These are phyloP conservation scores for Eublepharis macularius DNA, from an alignment of 2,113 vertebrate species.

Conservation along the genomic window DNA sequence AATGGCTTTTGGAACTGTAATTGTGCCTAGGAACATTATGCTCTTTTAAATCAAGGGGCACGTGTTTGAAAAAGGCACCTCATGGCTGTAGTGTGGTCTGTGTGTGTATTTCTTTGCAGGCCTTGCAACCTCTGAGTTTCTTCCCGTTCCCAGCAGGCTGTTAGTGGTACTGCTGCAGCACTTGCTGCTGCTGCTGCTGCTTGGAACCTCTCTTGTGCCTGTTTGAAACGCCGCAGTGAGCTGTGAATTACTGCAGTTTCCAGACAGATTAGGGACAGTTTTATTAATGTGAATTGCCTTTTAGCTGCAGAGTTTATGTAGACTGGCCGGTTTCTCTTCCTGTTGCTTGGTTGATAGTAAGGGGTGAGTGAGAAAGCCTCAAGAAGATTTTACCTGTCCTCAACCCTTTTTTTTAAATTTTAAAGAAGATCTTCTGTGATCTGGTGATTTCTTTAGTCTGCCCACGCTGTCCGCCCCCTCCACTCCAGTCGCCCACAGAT, in stretches of 20 bases:
- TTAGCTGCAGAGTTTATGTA: rapidly evolving
- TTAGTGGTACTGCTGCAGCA: not conserved
- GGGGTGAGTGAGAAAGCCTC: not conserved
- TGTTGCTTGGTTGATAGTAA: not conserved
- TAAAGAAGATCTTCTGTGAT: not conserved
- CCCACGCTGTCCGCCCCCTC: not conserved
- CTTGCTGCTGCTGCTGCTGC: slow-evolving; percentile 10
- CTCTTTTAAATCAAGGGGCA: not conserved
- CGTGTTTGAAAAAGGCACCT: not conserved
- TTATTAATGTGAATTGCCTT: not conserved
- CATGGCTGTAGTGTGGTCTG: not conserved
- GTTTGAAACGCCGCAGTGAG: not conserved
- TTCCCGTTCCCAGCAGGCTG: slow-evolving; percentile 11
- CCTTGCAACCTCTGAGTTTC: not conserved
- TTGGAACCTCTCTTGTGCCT: slow-evolving; percentile 1
- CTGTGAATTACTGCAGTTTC: not conserved
- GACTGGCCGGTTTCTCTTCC: not conserved
- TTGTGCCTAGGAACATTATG: not conserved
- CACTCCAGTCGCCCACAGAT: not conserved
- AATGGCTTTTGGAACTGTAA: not conserved
- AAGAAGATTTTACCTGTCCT: slow-evolving; percentile 4
- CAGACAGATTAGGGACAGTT: not conserved
- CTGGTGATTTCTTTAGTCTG: not conserved
- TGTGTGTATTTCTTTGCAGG: not conserved
- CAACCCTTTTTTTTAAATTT: not conserved